A percentile compares a stretch with the other conserved stretches of the same genome.
These are phyloP conservation scores for Mionectes olivaceus DNA, from an alignment of 2,797 vertebrate genomes.

Conservation along the genomic window DNA sequence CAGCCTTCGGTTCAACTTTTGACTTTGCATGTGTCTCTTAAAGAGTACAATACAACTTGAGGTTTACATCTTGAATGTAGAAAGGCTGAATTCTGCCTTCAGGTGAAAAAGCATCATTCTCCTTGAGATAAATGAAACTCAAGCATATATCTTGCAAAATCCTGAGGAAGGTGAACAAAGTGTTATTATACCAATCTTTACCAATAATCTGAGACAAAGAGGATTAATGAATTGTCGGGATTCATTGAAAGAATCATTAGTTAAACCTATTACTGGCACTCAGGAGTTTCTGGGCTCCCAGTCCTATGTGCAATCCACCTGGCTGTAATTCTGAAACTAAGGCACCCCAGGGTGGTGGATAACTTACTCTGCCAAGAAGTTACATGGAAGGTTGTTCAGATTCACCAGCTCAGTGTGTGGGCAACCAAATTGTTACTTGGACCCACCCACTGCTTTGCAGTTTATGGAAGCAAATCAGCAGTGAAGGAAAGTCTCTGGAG, in stretches of 20 bases:
- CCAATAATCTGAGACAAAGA: slow-evolving; percentile 26
- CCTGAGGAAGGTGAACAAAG: neutral
- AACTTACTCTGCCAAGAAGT: neutral
- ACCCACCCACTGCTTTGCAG: neutral
- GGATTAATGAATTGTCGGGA: slow-evolving; percentile 23
- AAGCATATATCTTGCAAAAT: neutral
- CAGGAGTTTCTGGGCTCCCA: neutral
- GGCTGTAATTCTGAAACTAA: neutral
- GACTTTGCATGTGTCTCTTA: neutral
- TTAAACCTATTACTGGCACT: slow-evolving; percentile 17
- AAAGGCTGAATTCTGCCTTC: neutral
- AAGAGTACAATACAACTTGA: neutral
- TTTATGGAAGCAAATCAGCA: neutral
- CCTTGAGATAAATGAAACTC: neutral
- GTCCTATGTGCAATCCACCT: neutral
- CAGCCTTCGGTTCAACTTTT: neutral
- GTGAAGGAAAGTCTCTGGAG: neutral
- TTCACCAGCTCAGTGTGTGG: neutral
- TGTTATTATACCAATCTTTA: neutral
- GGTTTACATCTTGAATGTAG: neutral
- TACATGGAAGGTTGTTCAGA: neutral
- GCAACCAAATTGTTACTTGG: neutral
- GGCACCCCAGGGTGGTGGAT: neutral
- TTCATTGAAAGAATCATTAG: slow-evolving; percentile 14
- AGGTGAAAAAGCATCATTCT: neutral